These are phyloP conservation scores for Ceuthmochares aereus DNA, from an alignment of 2,113 vertebrate genomes.

Conservation along the genomic window DNA sequence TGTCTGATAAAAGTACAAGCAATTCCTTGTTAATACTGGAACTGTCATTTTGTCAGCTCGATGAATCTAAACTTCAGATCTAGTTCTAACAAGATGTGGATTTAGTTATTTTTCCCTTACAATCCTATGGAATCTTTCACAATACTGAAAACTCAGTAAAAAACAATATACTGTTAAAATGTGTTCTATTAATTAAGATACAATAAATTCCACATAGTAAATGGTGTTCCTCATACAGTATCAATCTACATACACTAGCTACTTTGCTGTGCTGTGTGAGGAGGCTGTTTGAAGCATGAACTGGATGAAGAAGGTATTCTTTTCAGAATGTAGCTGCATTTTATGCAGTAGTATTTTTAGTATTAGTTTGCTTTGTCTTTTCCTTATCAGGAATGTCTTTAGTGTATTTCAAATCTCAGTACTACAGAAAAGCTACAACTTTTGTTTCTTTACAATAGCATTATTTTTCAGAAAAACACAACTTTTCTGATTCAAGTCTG, in stretches of 20 bases:
- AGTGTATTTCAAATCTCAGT: conserved; percentile 37
- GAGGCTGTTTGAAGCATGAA: not conserved
- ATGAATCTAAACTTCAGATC: not conserved
- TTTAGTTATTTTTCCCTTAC: not conserved
- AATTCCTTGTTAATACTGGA: not conserved
- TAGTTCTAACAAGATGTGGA: not conserved
- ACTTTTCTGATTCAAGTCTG: conserved; percentile 54
- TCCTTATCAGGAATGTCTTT: conserved; percentile 8
- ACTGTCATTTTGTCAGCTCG: not conserved
- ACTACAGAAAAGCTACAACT: conserved; percentile 46
- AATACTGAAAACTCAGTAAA: not conserved
- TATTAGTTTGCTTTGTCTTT: not conserved
- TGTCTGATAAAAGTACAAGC: not conserved
- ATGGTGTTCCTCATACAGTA: not conserved
- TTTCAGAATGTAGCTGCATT: conserved; percentile 39
- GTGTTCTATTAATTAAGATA: not conserved
- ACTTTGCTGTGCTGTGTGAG: not conserved
- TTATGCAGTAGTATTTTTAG: not conserved
- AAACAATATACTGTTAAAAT: not conserved
- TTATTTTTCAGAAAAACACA: conserved; percentile 46
- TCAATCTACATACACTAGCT: not conserved
- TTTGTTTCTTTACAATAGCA: conserved; percentile 39
- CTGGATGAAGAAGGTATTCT: not conserved
- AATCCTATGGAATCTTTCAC: not conserved
- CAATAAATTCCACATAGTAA: not conserved